Base-by-base conservation (phyloP, 1,140 invertebrate genomes). In the Kradibia gibbosae region DNA sequence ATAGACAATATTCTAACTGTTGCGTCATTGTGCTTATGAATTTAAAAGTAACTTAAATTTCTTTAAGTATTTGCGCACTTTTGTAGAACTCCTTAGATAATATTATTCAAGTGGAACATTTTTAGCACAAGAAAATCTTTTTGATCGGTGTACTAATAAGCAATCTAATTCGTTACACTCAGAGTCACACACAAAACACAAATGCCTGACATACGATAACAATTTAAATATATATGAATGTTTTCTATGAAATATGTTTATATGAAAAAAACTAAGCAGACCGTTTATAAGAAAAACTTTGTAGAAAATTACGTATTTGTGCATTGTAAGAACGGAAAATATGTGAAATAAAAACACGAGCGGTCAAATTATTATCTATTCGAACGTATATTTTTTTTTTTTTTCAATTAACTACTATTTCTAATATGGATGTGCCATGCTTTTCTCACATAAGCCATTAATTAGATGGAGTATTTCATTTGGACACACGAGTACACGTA, bases 1-100 rank as follows among this genome's bases (percentile, higher is more conserved):
- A 45, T 82, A 78, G 67, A 82, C 81, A 82, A 82, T 82, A 78
- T 78, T 78, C 50, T 48, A 82, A 62, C 22, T 39, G 50, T 76
- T 76, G 25, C 10, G 3, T 73, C 22, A 36, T 50, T 60, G 70
- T 65, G 67, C 4, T 65, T 76, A 7, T 48, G 31, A 7, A 55
- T 73, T 42, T 20, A 25, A 50, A 67, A n/a, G 22, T 1, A 72
- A 72, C 45, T 17, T 15, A 48, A 72, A 50, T 28, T 39, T 65
- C 34, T 22, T 34, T 0, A 72, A 72, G 34, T 15, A 50, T 31
- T 72, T 50, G 34, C n/a, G 10, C 20, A 72, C 45, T 50, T 72
- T 72, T 72, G 34, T 72, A 72, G 25, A 28, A 10, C 25, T 34
- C 53, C 0, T 17, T 2, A 34, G 22, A 50, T 1, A 28, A n/a